phyloP scores from a whole-genome alignment of 2,888 invertebrate genomes.

The Trachelus troglodyta region DNA sequence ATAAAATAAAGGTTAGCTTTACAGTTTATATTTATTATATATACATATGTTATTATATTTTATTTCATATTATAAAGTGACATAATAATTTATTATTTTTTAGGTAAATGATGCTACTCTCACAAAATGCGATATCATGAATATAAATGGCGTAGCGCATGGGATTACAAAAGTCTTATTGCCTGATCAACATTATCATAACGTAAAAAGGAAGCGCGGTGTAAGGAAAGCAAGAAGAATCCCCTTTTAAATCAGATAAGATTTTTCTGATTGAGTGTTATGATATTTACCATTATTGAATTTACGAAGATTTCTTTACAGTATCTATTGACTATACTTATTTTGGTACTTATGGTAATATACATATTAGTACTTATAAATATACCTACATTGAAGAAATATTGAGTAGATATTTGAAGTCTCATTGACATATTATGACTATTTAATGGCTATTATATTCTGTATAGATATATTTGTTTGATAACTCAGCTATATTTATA shows the following conservation, averaged over 20 bases:
- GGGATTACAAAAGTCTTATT: constrained; percentile 65
- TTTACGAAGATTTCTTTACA: background rate
- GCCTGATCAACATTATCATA: constrained; percentile 48
- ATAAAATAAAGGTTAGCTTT: constrained; percentile 43
- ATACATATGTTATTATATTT: too few relatives aligned
- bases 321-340: background rate
- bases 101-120: constrained; percentile 63
- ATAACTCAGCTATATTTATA: background rate
- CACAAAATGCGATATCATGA: constrained; percentile 62
- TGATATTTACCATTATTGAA: background rate
- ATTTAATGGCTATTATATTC: background rate
- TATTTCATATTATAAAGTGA: background rate
- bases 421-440: background rate
- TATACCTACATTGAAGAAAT: background rate
- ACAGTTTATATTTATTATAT: background rate
- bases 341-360: background rate
- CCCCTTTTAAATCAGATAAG: background rate
- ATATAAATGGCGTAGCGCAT: constrained; percentile 67
- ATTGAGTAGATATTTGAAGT: background rate
- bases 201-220: constrained; percentile 20
- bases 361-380: background rate
- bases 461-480: background rate
- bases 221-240: constrained; percentile 15
- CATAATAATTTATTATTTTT: background rate
- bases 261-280: background rate